Evolutionary conservation across 2,888 invertebrate species (phyloP).

Genomic region (Ethmia dodecea): DNA sequence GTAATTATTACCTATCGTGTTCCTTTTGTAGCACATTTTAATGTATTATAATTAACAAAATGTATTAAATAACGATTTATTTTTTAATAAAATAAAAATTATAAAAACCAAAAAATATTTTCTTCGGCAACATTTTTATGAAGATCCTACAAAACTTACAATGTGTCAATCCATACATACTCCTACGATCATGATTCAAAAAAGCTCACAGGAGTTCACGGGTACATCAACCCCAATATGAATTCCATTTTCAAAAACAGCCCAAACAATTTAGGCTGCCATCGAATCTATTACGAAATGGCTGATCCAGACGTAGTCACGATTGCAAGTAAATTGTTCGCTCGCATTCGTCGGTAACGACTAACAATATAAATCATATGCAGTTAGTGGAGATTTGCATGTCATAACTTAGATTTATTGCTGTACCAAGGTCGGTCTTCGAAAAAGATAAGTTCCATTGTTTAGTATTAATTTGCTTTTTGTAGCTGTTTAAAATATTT

Average conservation of each 20-base stretch:
- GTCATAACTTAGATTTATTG: constrained; percentile 61
- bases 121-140: too few species aligned
- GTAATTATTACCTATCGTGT: too few species aligned
- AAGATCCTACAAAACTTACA: too few species aligned
- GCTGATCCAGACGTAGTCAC: constrained; percentile 19
- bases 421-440: constrained; percentile 49
- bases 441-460: constrained; percentile 17
- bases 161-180: too few species aligned
- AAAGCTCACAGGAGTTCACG: constrained; percentile 2
- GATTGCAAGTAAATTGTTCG: constrained; percentile 38
- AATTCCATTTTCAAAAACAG: constrained; percentile 51
- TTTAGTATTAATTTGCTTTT: too few species aligned
- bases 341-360: constrained; percentile 26
- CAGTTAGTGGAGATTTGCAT: constrained; percentile 65
- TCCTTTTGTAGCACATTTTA: too few species aligned
- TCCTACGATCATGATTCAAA: too few species aligned
- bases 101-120: too few species aligned
- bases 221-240: constrained; percentile 23
- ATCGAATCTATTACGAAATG: constrained; percentile 31
- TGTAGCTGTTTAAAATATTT: too few species aligned
- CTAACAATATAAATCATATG: constrained; percentile 52
- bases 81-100: too few species aligned
- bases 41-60: too few species aligned
- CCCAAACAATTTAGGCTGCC: constrained; percentile 34
- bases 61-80: too few species aligned